A percentile compares a stretch with the other conserved stretches of the same genome.
Conservation (phyloP, 2,888 invertebrate genomes). For the Protodeltote pygarga region DNA sequence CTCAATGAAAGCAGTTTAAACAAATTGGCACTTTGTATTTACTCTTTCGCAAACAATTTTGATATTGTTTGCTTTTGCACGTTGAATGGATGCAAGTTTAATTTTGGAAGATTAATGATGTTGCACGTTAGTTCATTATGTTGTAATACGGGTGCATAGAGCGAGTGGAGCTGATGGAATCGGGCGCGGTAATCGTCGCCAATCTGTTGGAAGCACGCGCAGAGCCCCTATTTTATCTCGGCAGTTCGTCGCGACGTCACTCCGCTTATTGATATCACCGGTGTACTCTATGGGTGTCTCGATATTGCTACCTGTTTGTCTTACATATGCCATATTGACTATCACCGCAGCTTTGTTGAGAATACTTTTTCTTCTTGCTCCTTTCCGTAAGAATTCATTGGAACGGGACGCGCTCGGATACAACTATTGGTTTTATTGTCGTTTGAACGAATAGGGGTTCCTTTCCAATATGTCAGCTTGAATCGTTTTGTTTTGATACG, state of each 20-base stretch:
- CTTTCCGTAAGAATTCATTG: constrained; percentile 63
- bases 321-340: constrained; percentile 70
- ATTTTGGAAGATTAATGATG: constrained; percentile 46
- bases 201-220: constrained; percentile 68
- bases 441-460: constrained; percentile 53
- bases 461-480: constrained; percentile 56
- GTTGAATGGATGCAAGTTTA: constrained; percentile 26
- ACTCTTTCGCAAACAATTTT: constrained; percentile 49
- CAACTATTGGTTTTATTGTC: constrained; percentile 68
- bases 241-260: constrained; percentile 56
- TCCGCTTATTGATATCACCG: constrained; percentile 69
- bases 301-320: constrained; percentile 79
- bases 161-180: constrained; percentile 49
- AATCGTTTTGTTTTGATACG: constrained; percentile 61
- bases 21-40: constrained; percentile 60
- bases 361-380: constrained; percentile 67
- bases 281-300: constrained; percentile 63
- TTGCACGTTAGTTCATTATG: constrained; percentile 32
- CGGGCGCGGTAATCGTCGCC: constrained; percentile 65
- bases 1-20: constrained; percentile 64
- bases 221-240: constrained; percentile 56
- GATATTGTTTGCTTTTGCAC: constrained; percentile 37
- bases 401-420: constrained; percentile 57
- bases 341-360: constrained; percentile 59
- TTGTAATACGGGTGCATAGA: constrained; percentile 15